These are phyloP conservation scores for Actinernus sp. DNA, from an alignment of 92 coral and sea anemone genomes.

Conservation along the genomic window DNA sequence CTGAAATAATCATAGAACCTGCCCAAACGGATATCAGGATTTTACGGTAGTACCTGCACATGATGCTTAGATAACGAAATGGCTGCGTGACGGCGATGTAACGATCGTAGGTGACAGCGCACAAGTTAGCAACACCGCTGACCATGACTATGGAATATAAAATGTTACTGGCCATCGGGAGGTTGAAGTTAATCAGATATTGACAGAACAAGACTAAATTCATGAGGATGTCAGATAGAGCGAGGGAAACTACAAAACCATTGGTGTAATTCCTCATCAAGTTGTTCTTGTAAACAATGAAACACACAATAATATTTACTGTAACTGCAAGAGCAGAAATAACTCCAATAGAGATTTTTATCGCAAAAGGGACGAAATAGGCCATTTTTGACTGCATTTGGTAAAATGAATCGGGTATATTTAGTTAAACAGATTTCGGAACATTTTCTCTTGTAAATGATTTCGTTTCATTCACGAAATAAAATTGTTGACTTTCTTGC, in stretches of 20 bases:
- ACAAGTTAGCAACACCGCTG: constrained; percentile 81
- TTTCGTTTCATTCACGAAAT: no score
- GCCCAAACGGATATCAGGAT: constrained; percentile 67
- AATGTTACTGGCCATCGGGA: constrained; percentile 58
- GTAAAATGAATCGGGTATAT: no score
- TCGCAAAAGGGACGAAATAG: no score
- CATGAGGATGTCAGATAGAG: constrained; percentile 82
- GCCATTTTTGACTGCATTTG: no score
- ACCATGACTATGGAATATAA: constrained; percentile 72
- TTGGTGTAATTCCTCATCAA: constrained; percentile 82
- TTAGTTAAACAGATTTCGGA: no score
- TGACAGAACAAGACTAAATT: constrained; percentile 72
- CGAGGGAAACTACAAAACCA: constrained; percentile 84
- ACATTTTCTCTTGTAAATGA: no score
- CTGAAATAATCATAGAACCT: constrained; percentile 59
- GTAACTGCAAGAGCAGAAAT: constrained; percentile 52
- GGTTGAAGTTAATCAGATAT: constrained; percentile 70
- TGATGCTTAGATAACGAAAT: constrained; percentile 61
- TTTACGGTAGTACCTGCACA: constrained; percentile 62
- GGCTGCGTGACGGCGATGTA: constrained; percentile 81
- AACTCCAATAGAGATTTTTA: constrained; percentile 50
- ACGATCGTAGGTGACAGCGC: constrained; percentile 86
- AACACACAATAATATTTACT: constrained; percentile 68
- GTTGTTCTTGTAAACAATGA: constrained; percentile 68
- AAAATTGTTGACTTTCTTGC: no score